These are phyloP conservation scores for Chelonus insularis DNA, from an alignment of 1,140 invertebrate species.

Conservation along the genomic window DNA sequence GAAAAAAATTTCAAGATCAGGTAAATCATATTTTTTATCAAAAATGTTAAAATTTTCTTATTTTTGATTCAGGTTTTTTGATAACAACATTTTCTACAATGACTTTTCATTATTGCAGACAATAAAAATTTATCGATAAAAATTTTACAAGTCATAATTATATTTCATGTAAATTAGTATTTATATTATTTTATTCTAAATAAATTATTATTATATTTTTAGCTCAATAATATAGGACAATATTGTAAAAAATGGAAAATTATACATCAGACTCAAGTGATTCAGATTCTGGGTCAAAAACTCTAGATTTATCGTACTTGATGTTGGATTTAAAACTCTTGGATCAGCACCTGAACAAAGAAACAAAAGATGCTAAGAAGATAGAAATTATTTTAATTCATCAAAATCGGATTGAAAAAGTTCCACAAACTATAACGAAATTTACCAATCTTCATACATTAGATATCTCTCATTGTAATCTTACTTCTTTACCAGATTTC, in stretches of 20 bases:
- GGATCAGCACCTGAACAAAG: constrained; percentile 62
- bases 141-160: too few relatives aligned
- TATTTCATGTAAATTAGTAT: too few relatives aligned
- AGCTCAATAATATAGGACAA: too few relatives aligned
- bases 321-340: constrained; percentile 64
- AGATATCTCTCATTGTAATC: constrained; percentile 87
- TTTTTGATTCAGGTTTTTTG: too few relatives aligned
- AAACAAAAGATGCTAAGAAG: constrained; percentile 63
- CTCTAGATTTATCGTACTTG: constrained; percentile 72
- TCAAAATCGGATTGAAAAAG: constrained; percentile 68
- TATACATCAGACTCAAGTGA: constrained; percentile 83
- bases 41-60: too few relatives aligned
- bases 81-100: too few relatives aligned
- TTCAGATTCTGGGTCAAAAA: constrained; percentile 69
- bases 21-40: too few relatives aligned
- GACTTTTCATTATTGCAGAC: too few relatives aligned
- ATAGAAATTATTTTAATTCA: constrained; percentile 73
- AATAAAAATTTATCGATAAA: too few relatives aligned
- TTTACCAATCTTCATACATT: constrained; percentile 74
- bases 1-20: too few relatives aligned
- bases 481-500: constrained; percentile 75
- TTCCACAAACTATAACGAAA: constrained; percentile 61
- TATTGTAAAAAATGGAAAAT: constrained; percentile 64
- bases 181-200: too few relatives aligned
- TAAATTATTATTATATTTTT: too few relatives aligned